Base-by-base conservation (phyloP, 1,140 invertebrate genomes). In the Aphelenchoides avenae region DNA sequence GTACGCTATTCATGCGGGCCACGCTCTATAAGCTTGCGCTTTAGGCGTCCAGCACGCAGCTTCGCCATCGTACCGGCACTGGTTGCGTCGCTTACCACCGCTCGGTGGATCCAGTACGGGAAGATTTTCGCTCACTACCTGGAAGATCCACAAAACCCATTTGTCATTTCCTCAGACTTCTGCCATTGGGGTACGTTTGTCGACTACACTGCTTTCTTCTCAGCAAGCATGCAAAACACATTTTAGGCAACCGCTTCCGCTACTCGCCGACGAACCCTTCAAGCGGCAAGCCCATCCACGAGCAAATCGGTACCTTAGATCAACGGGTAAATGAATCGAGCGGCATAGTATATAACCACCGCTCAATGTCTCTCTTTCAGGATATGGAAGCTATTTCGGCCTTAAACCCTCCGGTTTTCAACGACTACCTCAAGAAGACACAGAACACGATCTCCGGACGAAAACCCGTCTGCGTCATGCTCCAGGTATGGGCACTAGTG, bases 361-460 rank as follows among this genome's bases (percentile, higher is more conserved):
- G 34, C 7, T 39, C 40, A 33, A 36, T 13, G 13, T 36, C 34
- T 13, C 13, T 13, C n/a, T 51, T 70, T 37, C 71, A 90, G 87
- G 94, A 89, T 48, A 98, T 98, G 93, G 85, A 90, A 68, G 86
- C 91, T 24, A 96, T 98, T 71, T 90, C 96, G 81, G 86, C 85
- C 43, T 79, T 97, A 73, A 87, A 90, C 75, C 88, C 93, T 1
- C 78, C 81, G 20, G 84, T 84, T 13, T 99, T 98, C 80, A 88
- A 86, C 1, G 87, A 90, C 42, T 98, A 99, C 80, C 83, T 98
- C 54, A 88, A 89, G 67, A 87, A 92, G 78, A 95, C 87, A 79
- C 87, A 89, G 42, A 99, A 99, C 79, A 99, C 94, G n/a, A 98
- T 99, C 71, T 99, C 94, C 82, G 94, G 94, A 0, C 83, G 94